phyloP scores from a whole-genome alignment of 2,113 vertebrate species.

The Peromyscus maniculatus region DNA sequence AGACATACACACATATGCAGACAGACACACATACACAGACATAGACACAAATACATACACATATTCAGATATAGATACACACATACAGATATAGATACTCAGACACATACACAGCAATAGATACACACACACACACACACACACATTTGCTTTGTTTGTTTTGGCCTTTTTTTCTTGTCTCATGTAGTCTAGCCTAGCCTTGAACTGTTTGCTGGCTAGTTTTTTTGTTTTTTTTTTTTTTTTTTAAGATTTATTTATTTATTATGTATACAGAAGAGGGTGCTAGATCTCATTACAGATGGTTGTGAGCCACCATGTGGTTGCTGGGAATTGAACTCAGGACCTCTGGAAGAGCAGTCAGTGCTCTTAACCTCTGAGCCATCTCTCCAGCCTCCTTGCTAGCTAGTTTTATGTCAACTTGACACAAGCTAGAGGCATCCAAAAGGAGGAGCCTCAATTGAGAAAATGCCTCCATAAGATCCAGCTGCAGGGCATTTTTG shows the following conservation, averaged over 20 bases:
- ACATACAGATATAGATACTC: not conserved
- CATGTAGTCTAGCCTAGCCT: not conserved
- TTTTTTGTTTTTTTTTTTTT: no score
- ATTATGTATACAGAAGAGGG: no score
- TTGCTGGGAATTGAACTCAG: no score
- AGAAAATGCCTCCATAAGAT: not conserved
- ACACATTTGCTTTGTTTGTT: not conserved
- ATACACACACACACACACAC: not conserved
- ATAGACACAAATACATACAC: not conserved
- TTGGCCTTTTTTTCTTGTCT: not conserved
- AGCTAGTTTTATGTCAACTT: not conserved
- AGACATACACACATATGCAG: not conserved
- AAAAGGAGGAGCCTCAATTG: not conserved
- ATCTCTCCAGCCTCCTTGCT: no score
- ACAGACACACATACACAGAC: not conserved
- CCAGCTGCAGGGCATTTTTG: not conserved
- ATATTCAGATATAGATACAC: not conserved
- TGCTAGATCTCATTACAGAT: no score
- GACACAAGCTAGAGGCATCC: not conserved
- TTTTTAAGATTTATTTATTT: no score
- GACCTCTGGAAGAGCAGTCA: no score
- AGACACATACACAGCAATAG: not conserved
- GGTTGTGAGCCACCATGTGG: no score
- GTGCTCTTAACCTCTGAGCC: no score
- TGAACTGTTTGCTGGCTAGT: not conserved